Evolutionary conservation across 2,113 vertebrate genomes (phyloP), one percentile per base, ranked within the genome.

Genomic region (Acanthochromis polyacanthus): DNA sequence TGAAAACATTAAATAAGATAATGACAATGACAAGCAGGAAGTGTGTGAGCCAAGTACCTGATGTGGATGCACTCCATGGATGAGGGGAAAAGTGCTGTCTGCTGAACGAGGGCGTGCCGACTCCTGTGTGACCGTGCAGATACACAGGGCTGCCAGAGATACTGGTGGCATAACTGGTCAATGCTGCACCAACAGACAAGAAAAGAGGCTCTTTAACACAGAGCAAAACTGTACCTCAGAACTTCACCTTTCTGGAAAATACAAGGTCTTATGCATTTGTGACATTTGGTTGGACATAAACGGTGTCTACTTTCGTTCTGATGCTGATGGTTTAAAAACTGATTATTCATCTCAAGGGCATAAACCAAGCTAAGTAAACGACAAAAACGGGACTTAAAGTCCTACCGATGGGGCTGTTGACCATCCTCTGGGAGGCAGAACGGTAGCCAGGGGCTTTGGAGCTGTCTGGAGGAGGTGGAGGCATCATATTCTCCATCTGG

Each of bases 31-130:
- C 5, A 65, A 69, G 5, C 30, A 6, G 5, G 30, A 30, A 6
- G 0, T 19, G 4, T 40, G 32, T 51, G 23, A 40, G 46, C 11
- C 17, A 4, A 5, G 19, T 96, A 99, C 98, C 98, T 96, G 97
- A 97, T 85, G 97, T 97, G 94, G 98, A 96, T 87, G 98, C 95
- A 88, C 96, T 99, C 98, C 98, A 99, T 91, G 97, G 98, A 90
- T 99, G 98, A 86, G 98, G 98, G 81, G 98, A 99, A 96, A 99
- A 99, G 97, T 99, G 98, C 93, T 99, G 98, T 94, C 98, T 96
- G 95, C 95, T 99, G 95, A 99, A 99, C 75, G 96, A 99, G 78
- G 97, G 97, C 64, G 97, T 95, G 82, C 97, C 97, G 83, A 97
- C 96, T 69, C 93, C 91, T 76, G 96, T 93, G 78, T 96, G 96